Conservation (phyloP, 2,888 invertebrate genomes). For the Andrena fulva region DNA sequence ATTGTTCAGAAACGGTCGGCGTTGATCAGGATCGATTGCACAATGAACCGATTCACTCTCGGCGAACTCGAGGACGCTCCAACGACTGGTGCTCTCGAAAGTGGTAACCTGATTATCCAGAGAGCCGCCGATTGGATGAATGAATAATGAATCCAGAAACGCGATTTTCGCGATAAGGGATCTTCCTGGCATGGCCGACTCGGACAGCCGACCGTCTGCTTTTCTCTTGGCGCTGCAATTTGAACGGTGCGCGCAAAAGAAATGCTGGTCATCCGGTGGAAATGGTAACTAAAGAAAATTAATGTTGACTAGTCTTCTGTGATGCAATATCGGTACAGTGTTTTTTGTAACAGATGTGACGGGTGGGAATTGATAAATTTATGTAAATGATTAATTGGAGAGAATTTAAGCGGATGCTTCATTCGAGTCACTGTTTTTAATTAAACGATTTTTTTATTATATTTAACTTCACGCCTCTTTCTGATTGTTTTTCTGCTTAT, state of each 20-base stretch:
- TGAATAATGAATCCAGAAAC: neutral
- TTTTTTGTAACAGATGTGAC: no score
- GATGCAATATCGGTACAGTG: no score
- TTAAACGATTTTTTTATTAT: no score
- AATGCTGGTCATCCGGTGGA: neutral
- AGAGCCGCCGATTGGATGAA: neutral
- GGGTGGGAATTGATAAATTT: no score
- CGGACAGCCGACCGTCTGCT: neutral
- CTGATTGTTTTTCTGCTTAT: no score
- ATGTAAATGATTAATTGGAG: no score
- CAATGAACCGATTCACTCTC: constrained; percentile 47
- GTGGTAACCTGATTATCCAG: constrained; percentile 45
- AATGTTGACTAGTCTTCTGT: no score
- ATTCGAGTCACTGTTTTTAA: no score
- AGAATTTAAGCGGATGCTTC: no score
- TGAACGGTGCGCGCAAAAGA: neutral
- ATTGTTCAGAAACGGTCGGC: constrained; percentile 60
- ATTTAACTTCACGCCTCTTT: no score
- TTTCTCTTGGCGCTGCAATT: neutral
- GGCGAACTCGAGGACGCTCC: constrained; percentile 17
- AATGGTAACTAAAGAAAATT: no score
- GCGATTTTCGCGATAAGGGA: neutral
- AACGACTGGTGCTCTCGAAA: constrained; percentile 20
- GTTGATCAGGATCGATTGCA: constrained; percentile 52
- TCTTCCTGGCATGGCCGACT: neutral